Conservation (phyloP, 2,797 vertebrate genomes). For the Parambassis ranga region DNA sequence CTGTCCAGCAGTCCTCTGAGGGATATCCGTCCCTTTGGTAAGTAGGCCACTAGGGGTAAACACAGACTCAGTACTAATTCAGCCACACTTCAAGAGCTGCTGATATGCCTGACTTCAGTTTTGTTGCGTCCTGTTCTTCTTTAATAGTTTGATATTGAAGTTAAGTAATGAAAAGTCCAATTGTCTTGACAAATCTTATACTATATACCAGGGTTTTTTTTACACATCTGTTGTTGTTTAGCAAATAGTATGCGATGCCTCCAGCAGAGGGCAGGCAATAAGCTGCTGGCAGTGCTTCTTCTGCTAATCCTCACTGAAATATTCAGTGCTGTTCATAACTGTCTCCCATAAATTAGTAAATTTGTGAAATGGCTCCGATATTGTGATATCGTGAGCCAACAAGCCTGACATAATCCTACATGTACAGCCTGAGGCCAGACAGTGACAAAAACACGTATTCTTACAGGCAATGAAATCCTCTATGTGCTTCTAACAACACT, state of each 20-base stretch:
- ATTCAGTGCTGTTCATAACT: conserved; percentile 7
- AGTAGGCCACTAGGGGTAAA: neutral
- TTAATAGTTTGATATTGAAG: too few species aligned
- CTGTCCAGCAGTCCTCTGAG: conserved; percentile 16
- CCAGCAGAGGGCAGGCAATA: conserved; percentile 71
- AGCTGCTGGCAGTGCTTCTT: conserved; percentile 6
- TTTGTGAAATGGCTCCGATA: neutral
- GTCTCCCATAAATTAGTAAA: conserved; percentile 17
- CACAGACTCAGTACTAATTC: conserved; percentile 4
- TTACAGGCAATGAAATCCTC: neutral
- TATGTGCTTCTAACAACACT: neutral
- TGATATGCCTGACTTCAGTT: too few species aligned
- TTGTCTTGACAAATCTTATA: too few species aligned
- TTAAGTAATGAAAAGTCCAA: too few species aligned
- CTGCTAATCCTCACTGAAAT: conserved; percentile 9
- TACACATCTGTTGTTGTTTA: too few species aligned
- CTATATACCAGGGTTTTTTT: too few species aligned
- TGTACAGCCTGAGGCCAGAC: neutral
- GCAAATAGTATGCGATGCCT: conserved; percentile 18
- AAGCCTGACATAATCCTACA: conserved; percentile 6
- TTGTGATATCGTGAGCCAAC: neutral
- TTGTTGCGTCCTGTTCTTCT: too few species aligned
- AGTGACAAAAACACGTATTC: neutral
- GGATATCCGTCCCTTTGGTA: conserved; percentile 9
- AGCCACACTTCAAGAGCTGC: conserved; percentile 20